Evolutionary conservation across 1,140 invertebrate genomes (phyloP).

Genomic region (Andrena cerasifolii): DNA sequence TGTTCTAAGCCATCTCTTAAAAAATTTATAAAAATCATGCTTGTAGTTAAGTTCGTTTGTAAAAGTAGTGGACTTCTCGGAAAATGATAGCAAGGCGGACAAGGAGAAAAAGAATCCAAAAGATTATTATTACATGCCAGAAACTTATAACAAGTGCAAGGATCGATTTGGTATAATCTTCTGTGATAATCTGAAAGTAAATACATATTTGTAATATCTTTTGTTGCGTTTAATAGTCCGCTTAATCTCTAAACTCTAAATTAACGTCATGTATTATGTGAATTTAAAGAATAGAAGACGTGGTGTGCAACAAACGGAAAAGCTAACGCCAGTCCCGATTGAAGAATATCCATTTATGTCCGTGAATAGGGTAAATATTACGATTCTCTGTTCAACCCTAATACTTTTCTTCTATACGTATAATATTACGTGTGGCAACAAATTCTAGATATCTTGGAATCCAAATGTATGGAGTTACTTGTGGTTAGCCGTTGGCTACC

Average conservation of each 20-base stretch:
- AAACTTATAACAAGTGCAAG: constrained; percentile 73
- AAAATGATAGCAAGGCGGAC: constrained; percentile 34
- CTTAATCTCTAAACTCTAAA: no score
- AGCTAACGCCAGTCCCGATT: constrained; percentile 53
- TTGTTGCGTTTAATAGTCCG: neutral
- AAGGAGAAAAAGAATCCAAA: constrained; percentile 53
- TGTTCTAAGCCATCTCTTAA: neutral
- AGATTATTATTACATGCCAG: constrained; percentile 73
- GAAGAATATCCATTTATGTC: constrained; percentile 79
- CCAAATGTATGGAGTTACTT: constrained; percentile 80
- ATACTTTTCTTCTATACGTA: neutral
- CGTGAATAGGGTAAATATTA: constrained; percentile 70
- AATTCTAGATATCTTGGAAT: constrained; percentile 79
- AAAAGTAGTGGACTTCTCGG: constrained; percentile 61
- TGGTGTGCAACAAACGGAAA: constrained; percentile 11
- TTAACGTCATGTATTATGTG: no score
- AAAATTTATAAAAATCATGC: neutral
- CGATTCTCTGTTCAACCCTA: neutral
- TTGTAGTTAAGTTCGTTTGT: constrained; percentile 62
- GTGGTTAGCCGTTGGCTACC: constrained; percentile 78
- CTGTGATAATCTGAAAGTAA: constrained; percentile 72
- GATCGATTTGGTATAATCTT: constrained; percentile 77
- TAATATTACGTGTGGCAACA: neutral
- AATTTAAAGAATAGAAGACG: neutral
- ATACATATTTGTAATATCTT: constrained; percentile 34